A percentile compares a stretch with the other conserved stretches of the same genome.
Evolutionary conservation across 2,797 vertebrate species (phyloP).

Genomic region (Enoplosus armatus): DNA sequence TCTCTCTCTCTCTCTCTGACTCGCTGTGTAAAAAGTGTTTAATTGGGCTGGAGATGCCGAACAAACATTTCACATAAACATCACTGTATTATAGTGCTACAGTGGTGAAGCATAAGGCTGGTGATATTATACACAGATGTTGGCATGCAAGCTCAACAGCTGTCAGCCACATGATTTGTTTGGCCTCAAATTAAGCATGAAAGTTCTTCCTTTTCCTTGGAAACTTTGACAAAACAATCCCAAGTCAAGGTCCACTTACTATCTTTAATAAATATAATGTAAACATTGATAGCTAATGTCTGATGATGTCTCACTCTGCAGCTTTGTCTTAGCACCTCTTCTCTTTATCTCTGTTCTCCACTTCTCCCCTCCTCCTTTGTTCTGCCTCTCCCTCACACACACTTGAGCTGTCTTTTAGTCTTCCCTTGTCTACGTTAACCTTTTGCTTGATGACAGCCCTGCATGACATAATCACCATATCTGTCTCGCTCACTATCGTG

Average conservation of each 20-base stretch:
- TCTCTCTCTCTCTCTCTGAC: conserved; percentile 6
- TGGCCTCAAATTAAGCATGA: background rate
- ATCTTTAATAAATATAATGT: background rate
- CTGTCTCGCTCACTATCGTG: conserved; percentile 24
- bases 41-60: background rate
- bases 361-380: conserved; percentile 16
- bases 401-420: conserved; percentile 58
- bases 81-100: background rate
- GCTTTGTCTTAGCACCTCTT: conserved; percentile 30
- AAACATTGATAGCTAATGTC: background rate
- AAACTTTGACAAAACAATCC: background rate
- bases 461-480: conserved; percentile 66
- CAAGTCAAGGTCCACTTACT: background rate
- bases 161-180: background rate
- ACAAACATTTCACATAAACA: background rate
- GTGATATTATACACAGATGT: background rate
- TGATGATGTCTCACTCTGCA: conserved; percentile 7
- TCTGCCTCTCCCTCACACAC: conserved; percentile 52
- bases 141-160: background rate
- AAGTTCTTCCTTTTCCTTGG: background rate
- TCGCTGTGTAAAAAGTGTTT: conserved; percentile 17
- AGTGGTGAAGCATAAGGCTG: background rate
- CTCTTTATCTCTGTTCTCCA: conserved; percentile 42
- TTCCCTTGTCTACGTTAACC: conserved; percentile 59
- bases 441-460: conserved; percentile 67